Base-by-base conservation (phyloP, 2,113 vertebrate species). In the Geothlypis trichas region DNA sequence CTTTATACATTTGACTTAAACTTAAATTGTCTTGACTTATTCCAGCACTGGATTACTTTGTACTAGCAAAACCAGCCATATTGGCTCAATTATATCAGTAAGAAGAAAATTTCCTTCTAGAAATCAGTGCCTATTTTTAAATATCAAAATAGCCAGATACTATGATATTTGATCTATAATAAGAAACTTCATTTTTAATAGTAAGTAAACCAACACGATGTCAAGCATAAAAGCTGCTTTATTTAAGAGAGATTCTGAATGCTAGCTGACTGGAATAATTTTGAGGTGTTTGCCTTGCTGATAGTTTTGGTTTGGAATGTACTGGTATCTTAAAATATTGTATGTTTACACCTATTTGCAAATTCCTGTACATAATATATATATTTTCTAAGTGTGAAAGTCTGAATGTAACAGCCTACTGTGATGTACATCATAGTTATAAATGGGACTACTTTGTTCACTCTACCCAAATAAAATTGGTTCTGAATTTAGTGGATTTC, bases 321-420 rank as follows among this genome's bases (percentile, higher is more conserved):
- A 95, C 90, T 95, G 90, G 93, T 96, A 90, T 97, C 97, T 97
- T 89, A 97, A 97, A 96, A 87, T 97, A 97, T 97, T 91, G 93
- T 98, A 95, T 97, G 97, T 98, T 98, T 98, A 98, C 97, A 97
- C 96, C 96, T 94, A 91, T 96, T 96, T 97, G 96, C 96, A 97
- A 95, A 97, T 97, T 96, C 91, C 95, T 98, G 97, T 98, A 98
- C 97, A 97, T 97, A 98, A 97, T 97, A 98, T 96, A 97, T 97
- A 95, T 98, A 98, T 98, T 98, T 98, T 98, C 97, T 97, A 98
- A 98, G 97, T 97, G 97, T 98, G 94, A 97, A 98, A 98, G 97
- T 97, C 96, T 98, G 97, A 98, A 95, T 97, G 95, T 97, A 97
- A 98, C 95, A 96, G 58, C 97, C 93, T 97, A 96, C 97, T 98